phyloP scores from a whole-genome alignment of 2,113 vertebrate genomes.

The Tinamus guttatus region DNA sequence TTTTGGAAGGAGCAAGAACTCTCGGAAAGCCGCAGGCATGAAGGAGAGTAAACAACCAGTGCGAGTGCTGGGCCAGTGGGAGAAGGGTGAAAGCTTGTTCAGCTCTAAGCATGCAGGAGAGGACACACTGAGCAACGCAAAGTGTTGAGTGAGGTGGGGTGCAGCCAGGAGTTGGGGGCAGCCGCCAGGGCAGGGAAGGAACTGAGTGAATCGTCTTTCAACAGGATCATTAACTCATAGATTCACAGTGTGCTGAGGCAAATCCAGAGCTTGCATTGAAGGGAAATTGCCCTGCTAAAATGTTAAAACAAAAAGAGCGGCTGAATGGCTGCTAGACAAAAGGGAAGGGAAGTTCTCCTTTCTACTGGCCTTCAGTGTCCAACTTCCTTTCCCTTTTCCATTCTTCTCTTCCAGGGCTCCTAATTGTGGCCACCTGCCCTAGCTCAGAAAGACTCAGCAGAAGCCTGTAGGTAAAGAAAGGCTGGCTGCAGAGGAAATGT shows the following conservation, averaged over 20 bases:
- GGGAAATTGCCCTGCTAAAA: background rate
- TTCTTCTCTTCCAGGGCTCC: background rate
- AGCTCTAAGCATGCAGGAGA: background rate
- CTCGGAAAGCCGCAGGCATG: background rate
- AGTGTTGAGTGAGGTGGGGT: fast-evolving
- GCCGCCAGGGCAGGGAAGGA: fast-evolving
- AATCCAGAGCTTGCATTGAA: background rate
- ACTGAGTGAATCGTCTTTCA: background rate
- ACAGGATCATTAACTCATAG: background rate
- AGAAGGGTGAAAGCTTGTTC: background rate
- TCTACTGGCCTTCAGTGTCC: background rate
- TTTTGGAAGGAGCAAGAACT: background rate
- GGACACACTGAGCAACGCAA: background rate
- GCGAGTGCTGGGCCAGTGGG: background rate
- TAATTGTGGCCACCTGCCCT: background rate
- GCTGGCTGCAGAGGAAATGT: background rate
- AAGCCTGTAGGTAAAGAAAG: background rate
- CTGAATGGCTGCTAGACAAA: background rate
- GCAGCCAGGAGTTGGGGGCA: background rate
- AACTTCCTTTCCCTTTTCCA: background rate
- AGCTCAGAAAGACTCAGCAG: background rate
- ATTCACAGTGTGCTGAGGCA: fast-evolving
- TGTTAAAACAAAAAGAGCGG: background rate
- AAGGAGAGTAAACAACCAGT: background rate
- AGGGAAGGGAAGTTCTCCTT: background rate